Conservation (phyloP, 1,140 invertebrate genomes). For the Lordiphosa clarofinis region DNA sequence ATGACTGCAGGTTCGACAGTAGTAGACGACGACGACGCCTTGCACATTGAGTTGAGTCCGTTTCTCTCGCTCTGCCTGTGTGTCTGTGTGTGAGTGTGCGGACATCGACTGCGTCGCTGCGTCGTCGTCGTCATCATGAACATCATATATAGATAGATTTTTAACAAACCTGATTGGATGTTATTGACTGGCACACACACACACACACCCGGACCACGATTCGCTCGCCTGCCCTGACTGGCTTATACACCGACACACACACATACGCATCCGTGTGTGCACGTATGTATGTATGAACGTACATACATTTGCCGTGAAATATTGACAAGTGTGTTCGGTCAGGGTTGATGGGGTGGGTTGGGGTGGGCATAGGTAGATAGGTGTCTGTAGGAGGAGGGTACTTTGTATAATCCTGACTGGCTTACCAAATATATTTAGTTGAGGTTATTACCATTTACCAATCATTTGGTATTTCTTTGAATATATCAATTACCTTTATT, state of each 20-base stretch:
- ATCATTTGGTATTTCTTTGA: too few relatives aligned
- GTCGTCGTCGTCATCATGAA: constrained; percentile 68
- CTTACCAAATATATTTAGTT: too few relatives aligned
- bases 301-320: constrained; percentile 12
- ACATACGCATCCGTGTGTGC: constrained; percentile 8
- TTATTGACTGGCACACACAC: constrained; percentile 79
- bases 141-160: constrained; percentile 80
- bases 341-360: constrained; percentile 1
- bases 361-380: constrained; percentile 1
- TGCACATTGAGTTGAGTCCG: constrained; percentile 21
- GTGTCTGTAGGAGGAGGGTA: constrained; percentile 16
- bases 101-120: constrained; percentile 72
- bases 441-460: too few relatives aligned
- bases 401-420: too few relatives aligned
- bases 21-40: constrained; percentile 7
- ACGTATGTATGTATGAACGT: constrained; percentile 6
- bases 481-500: too few relatives aligned
- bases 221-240: constrained; percentile 63
- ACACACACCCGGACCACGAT: constrained; percentile 56
- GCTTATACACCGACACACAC: constrained; percentile 23
- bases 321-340: constrained; percentile 36
- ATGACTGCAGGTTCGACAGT: constrained; percentile 34
- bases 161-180: constrained; percentile 80
- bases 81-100: constrained; percentile 52
- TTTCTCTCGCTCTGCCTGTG: constrained; percentile 19